Evolutionary conservation across 2,888 invertebrate genomes (phyloP).

Genomic region (Acronicta psi): DNA sequence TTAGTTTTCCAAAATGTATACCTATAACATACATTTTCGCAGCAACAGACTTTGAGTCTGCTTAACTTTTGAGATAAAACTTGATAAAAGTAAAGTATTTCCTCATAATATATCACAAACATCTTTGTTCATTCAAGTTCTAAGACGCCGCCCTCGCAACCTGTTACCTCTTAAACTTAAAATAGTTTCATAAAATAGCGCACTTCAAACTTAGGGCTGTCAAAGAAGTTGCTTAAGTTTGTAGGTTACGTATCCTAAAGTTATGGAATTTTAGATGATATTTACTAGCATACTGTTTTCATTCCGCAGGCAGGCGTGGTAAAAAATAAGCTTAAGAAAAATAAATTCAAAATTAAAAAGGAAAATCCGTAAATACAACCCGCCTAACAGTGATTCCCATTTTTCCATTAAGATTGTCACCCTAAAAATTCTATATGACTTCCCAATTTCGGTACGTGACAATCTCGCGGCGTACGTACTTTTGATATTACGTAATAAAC

Average conservation of each 20-base stretch:
- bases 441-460: slow-evolving; percentile 13
- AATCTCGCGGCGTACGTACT: slow-evolving; percentile 7
- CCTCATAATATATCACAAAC: slow-evolving; percentile 15
- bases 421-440: slow-evolving; percentile 1
- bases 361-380: background rate
- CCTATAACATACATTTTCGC: no score
- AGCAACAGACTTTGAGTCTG: background rate
- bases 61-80: slow-evolving; percentile 5
- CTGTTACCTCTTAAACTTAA: slow-evolving; percentile 26
- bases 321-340: no score
- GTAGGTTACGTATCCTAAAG: background rate
- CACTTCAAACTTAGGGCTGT: slow-evolving; percentile 24
- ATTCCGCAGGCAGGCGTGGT: background rate
- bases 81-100: background rate
- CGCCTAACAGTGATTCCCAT: background rate
- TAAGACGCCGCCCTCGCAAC: slow-evolving; percentile 19
- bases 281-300: background rate
- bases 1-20: no score
- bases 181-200: slow-evolving; percentile 32
- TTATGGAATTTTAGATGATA: background rate
- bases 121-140: slow-evolving; percentile 18
- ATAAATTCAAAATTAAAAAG: no score
- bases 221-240: slow-evolving; percentile 20
- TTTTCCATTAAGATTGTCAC: slow-evolving; percentile 15
- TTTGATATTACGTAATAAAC: slow-evolving; percentile 34